Evolutionary conservation across 2,113 vertebrate genomes (phyloP).

Genomic region (Monarcha castaneiventris): DNA sequence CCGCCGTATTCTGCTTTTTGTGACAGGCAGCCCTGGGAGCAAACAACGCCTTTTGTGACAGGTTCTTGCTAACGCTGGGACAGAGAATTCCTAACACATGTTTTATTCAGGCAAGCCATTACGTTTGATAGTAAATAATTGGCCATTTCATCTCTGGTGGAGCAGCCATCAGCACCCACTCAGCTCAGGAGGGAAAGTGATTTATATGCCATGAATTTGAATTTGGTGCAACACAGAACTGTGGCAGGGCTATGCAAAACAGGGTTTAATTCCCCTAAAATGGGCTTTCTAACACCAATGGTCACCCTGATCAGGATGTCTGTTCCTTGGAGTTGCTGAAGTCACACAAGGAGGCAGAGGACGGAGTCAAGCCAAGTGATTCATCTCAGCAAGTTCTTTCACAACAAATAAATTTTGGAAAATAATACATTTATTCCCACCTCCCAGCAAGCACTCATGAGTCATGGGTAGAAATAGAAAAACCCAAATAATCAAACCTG

Average conservation of each 20-base stretch:
- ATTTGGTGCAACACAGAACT: background rate
- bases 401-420: background rate
- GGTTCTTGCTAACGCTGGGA: background rate
- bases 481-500: background rate
- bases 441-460: background rate
- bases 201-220: background rate
- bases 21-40: background rate
- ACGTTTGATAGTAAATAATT: background rate
- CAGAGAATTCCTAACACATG: background rate
- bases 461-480: background rate
- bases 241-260: background rate
- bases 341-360: background rate
- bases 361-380: background rate
- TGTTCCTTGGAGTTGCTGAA: background rate
- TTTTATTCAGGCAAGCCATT: background rate
- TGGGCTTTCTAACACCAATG: background rate
- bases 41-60: slow-evolving; percentile 9
- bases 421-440: background rate
- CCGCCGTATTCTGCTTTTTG: background rate
- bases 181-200: background rate
- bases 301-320: background rate
- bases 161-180: background rate
- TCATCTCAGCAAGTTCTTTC: background rate
- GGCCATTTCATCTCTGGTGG: background rate
- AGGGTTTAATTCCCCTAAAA: background rate